Conservation (phyloP, 1,140 invertebrate genomes). For the Bombus polaris region DNA sequence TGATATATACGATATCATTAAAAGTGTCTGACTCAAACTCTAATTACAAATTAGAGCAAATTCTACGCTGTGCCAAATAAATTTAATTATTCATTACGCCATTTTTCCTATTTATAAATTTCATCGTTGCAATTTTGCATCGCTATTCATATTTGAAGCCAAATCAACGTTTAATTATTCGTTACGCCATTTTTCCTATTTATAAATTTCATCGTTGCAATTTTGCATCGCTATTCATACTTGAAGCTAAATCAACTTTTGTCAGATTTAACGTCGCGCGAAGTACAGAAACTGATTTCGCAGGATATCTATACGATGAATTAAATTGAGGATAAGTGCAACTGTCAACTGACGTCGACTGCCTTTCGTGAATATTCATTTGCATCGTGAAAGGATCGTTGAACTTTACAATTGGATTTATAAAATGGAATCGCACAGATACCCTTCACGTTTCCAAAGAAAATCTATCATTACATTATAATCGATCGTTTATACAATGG, state of each 20-base stretch:
- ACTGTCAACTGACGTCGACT: slow-evolving; percentile 32
- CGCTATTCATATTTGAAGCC: not conserved
- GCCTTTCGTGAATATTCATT: slow-evolving; percentile 61
- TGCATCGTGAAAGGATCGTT: slow-evolving; percentile 26
- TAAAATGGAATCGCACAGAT: not conserved
- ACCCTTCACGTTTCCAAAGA: not conserved
- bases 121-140: not conserved
- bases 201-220: too few species aligned
- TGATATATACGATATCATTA: not conserved
- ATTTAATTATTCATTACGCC: not conserved
- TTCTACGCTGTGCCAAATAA: not conserved
- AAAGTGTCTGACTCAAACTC: not conserved
- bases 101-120: too few species aligned
- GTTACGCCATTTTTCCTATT: too few species aligned
- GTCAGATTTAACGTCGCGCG: not conserved
- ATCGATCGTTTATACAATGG: not conserved
- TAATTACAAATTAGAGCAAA: not conserved
- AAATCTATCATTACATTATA: not conserved
- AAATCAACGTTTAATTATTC: not conserved
- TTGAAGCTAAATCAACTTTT: not conserved
- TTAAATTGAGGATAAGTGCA: slow-evolving; percentile 58
- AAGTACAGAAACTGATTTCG: slow-evolving; percentile 45
- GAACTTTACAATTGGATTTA: slow-evolving; percentile 28
- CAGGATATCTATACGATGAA: slow-evolving; percentile 26
- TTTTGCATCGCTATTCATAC: not conserved